Conservation (phyloP, 1,140 invertebrate genomes). For the Trichomalopsis sarcophagae region DNA sequence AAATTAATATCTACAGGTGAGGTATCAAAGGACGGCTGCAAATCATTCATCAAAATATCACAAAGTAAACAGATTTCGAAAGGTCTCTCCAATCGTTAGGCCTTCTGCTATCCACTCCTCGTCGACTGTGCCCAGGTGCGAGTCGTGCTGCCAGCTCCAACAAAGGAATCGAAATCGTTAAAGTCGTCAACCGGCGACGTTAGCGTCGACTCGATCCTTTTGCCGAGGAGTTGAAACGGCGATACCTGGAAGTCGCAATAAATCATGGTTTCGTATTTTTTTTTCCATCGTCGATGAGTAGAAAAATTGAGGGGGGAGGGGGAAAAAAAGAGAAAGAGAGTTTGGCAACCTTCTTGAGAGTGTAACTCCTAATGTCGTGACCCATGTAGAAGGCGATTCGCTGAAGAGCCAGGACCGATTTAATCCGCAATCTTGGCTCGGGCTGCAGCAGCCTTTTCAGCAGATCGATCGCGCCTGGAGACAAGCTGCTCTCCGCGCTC, state of each 20-base stretch:
- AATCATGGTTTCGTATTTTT: neutral
- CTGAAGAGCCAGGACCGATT: conserved; percentile 69
- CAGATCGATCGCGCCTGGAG: conserved; percentile 67
- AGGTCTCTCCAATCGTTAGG: neutral
- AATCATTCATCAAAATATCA: conserved; percentile 36
- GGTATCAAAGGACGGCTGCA: neutral
- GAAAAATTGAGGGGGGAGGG: neutral
- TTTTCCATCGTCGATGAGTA: neutral
- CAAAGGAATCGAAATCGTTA: conserved; percentile 62
- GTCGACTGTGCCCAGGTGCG: conserved; percentile 39
- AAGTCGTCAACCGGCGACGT: conserved; percentile 43
- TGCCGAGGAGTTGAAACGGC: conserved; percentile 63
- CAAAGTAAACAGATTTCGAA: neutral
- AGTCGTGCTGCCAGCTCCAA: conserved; percentile 49
- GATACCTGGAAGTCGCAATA: conserved; percentile 59
- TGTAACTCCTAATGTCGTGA: conserved; percentile 66
- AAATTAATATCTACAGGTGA: conserved; percentile 13
- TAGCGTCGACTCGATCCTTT: conserved; percentile 40
- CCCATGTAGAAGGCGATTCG: conserved; percentile 75
- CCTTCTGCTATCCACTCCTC: conserved; percentile 29
- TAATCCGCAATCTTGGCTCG: conserved; percentile 69
- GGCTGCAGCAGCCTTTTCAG: conserved; percentile 71
- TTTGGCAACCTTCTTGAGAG: conserved; percentile 62
- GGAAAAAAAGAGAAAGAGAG: neutral
- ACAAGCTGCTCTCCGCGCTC: conserved; percentile 57